Conservation (phyloP, 1,140 invertebrate species). For the Scaptomyza pallida region DNA sequence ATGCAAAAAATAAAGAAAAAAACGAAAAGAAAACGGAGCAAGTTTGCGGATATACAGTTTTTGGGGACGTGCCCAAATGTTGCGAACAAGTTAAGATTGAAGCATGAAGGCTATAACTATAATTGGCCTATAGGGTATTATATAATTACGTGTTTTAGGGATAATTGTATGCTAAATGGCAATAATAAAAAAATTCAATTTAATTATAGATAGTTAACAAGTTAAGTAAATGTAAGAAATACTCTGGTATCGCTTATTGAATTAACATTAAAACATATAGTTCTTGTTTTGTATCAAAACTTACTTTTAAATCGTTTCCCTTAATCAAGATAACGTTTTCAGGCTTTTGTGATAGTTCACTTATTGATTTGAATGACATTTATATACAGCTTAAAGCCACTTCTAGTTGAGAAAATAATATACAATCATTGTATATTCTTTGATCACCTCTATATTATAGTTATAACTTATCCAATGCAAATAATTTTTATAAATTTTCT, state of each 20-base stretch:
- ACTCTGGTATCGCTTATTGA: not conserved
- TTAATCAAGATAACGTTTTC: no score
- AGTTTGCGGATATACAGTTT: slow-evolving; percentile 69
- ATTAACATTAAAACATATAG: no score
- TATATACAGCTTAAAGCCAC: no score
- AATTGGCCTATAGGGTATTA: not conserved
- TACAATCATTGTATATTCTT: no score
- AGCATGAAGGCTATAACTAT: slow-evolving; percentile 11
- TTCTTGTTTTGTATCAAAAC: no score
- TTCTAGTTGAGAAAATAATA: no score
- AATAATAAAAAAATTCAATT: not conserved
- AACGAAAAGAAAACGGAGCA: slow-evolving; percentile 50
- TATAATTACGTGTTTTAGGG: slow-evolving; percentile 1
- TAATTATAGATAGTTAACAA: not conserved
- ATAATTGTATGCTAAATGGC: not conserved
- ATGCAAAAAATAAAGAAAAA: slow-evolving; percentile 20
- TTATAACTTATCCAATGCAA: no score
- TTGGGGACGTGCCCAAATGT: slow-evolving; percentile 22
- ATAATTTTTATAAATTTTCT: no score
- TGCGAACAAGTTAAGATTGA: slow-evolving; percentile 5
- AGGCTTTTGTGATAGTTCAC: no score
- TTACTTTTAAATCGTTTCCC: no score
- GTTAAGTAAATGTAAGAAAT: not conserved
- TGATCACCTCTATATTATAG: no score
- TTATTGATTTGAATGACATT: no score